A percentile compares a stretch with the other conserved stretches of the same genome.
Evolutionary conservation across 2,113 vertebrate genomes (phyloP).

Genomic region (human): GRCh38 chr5:132214001-132214500

Average conservation of each 20-base stretch:
- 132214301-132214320: not conserved
- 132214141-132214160: not conserved
- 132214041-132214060: constrained; percentile 94
- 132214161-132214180: not conserved
- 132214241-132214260: not conserved
- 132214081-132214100: not conserved
- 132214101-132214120: not conserved
- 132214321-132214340: not conserved
- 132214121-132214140: not conserved
- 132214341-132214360: not conserved
- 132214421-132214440: not conserved
- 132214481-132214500: not conserved
- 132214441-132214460: not conserved
- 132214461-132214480: not conserved
- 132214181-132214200: not conserved
- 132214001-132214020: constrained; percentile 95
- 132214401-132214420: not conserved
- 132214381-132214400: not conserved
- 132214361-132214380: not conserved
- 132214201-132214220: not conserved
- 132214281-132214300: not conserved
- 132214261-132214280: not conserved
- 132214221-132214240: not conserved
- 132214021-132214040: constrained; percentile 93
- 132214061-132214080: constrained; percentile 42